Base-by-base conservation (phyloP, 2,113 vertebrate species). In the Mastomys natalensis region DNA sequence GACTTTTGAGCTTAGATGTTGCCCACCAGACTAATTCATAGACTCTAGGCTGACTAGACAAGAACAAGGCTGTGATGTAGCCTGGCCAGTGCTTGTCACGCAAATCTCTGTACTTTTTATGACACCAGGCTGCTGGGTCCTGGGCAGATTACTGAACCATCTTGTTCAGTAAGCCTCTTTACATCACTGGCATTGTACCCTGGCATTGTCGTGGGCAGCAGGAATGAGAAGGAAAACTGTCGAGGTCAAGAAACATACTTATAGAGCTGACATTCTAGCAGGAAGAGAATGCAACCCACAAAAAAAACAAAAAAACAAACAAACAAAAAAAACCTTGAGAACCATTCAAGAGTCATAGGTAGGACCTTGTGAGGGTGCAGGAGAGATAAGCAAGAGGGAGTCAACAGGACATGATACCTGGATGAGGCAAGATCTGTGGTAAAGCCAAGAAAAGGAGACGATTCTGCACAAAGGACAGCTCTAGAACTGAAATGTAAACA, bases 51-150 rank as follows among this genome's bases (percentile, higher is more conserved):
- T 17, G 1, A 24, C 34, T 8, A 3, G n/a, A 26, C 34, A 7
- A 24, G 17, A 9, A 11, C 0, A 0, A 58, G 60, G 17, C 58
- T n/a, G 19, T 58, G 21, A 9, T 1, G 66, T 40, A 13, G 6
- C 53, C 81, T 40, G 21, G 40, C 10, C 45, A 48, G 5, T 45
- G 64, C 64, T 51, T 17, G 40, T 26, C 0, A 0, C 22, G 53
- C 51, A 72, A 45, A 72, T 45, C 16, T 1, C 64, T 19, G 43
- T 37, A 8, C 81, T 19, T 85, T 62, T 64, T 84, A 22, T 76
- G 45, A 53, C 15, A 40, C 24, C 53, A 31, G 31, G 5, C 22
- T 82, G 4, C n/a, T 62, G 10, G 64, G 8, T 55, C 40, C 31
- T 26, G 21, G n/a, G 26, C 19, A 31, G 55, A 45, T 51, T 64